A percentile compares a stretch with the other conserved stretches of the same genome.
Evolutionary conservation across 2,888 invertebrate genomes (phyloP).

Genomic region (Lasioglossum leucozonium): DNA sequence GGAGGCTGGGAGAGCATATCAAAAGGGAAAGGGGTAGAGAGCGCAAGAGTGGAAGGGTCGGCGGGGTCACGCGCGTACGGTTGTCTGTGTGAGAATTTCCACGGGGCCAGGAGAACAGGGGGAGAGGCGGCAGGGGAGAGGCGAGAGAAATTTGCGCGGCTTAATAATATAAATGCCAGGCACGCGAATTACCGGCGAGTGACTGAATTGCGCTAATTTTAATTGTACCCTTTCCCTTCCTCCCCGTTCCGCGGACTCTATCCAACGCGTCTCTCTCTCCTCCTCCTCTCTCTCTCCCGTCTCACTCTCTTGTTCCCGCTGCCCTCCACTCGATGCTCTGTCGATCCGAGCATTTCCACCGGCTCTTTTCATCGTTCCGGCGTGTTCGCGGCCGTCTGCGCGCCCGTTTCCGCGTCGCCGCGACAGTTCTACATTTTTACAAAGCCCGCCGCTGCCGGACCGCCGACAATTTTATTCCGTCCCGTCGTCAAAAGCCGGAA

Average conservation of each 20-base stretch:
- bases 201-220: slow-evolving; percentile 83
- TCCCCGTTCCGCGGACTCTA: slow-evolving; percentile 35
- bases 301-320: not conserved
- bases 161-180: slow-evolving; percentile 83
- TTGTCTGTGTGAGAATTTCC: slow-evolving; percentile 4
- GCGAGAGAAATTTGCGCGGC: slow-evolving; percentile 78
- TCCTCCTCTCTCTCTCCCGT: slow-evolving; percentile 6
- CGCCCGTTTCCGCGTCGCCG: slow-evolving; percentile 1
- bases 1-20: slow-evolving; percentile 45
- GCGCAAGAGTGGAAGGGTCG: slow-evolving; percentile 14
- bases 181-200: slow-evolving; percentile 79
- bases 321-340: slow-evolving; percentile 38
- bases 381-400: not conserved
- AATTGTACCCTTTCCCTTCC: slow-evolving; percentile 78
- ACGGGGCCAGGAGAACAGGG: not conserved
- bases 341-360: slow-evolving; percentile 30
- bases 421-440: slow-evolving; percentile 61
- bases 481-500: slow-evolving; percentile 57
- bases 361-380: slow-evolving; percentile 27
- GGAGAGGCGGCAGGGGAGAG: slow-evolving; percentile 35
- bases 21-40: slow-evolving; percentile 48
- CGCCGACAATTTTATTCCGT: slow-evolving; percentile 56
- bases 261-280: slow-evolving; percentile 16
- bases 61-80: slow-evolving; percentile 18
- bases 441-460: not conserved